phyloP scores from a whole-genome alignment of 2,888 invertebrate genomes.

The Seira musarum region DNA sequence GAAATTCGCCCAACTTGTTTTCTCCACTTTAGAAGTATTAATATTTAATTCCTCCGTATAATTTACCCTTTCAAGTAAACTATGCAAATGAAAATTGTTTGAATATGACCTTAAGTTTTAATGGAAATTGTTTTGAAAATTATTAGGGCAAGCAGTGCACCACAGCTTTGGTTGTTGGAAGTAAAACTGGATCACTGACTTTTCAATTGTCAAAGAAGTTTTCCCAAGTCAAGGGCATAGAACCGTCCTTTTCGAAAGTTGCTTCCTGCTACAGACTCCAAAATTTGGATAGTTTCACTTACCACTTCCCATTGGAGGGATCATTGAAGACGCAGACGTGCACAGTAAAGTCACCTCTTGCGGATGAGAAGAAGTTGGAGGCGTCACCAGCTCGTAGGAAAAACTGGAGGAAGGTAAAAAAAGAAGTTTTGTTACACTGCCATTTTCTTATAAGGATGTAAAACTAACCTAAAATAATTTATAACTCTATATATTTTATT shows the following conservation, averaged over 20 bases:
- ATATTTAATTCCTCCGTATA: slow-evolving; percentile 4
- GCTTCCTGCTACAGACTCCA: slow-evolving; percentile 65
- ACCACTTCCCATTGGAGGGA: slow-evolving; percentile 67
- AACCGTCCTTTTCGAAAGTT: slow-evolving; percentile 62
- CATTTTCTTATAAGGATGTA: too few species aligned
- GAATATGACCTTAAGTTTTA: not conserved
- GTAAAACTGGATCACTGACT: slow-evolving; percentile 60
- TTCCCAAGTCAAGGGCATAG: slow-evolving; percentile 64
- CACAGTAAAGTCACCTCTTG: slow-evolving; percentile 33
- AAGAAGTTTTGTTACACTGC: not conserved
- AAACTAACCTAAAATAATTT: too few species aligned
- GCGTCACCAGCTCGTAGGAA: slow-evolving; percentile 1
- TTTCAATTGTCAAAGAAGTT: slow-evolving; percentile 64
- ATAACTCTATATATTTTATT: slow-evolving; percentile 29
- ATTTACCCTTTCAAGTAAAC: not conserved
- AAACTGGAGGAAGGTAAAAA: slow-evolving; percentile 31
- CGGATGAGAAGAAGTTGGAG: not conserved
- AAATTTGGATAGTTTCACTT: slow-evolving; percentile 54
- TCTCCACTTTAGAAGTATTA: slow-evolving; percentile 59
- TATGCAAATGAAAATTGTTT: not conserved
- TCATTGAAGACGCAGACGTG: slow-evolving; percentile 53
- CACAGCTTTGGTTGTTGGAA: slow-evolving; percentile 65
- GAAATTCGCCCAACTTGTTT: slow-evolving; percentile 59
- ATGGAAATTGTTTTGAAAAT: too few species aligned
- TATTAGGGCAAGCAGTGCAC: slow-evolving; percentile 51